Base-by-base conservation (phyloP, 2,113 vertebrate species). In the Hystrix cristata region DNA sequence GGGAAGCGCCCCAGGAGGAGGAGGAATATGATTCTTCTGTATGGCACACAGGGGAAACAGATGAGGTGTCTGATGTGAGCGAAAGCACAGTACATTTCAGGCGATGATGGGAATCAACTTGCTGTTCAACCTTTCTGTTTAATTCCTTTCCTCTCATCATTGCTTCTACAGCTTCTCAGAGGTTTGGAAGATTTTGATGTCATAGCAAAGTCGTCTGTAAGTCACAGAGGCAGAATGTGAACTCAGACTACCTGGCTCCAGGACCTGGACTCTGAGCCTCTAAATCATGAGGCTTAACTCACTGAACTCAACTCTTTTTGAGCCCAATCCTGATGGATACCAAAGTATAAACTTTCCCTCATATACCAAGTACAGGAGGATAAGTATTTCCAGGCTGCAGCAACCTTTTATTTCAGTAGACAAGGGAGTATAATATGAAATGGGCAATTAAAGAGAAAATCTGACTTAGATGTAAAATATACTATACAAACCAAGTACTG, bases 151-250 rank as follows among this genome's bases (percentile, higher is more conserved):
- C 48, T 95, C 29, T 53, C 79, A 94, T 38, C 8, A 18, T 80
- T 19, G 74, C 29, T 78, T 95, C 86, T 86, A 5, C n/a, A 86
- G 64, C 62, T 95, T 95, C 87, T 95, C 81, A 92, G 85, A 78
- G 48, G 57, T 83, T 89, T 76, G 13, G 84, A 90, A 84, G 27
- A 89, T 92, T 90, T 67, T 96, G 87, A 94, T 95, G 79, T 94
- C 92, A 91, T 60, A 92, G 69, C 93, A 62, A 95, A 81, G 16
- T 95, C 48, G 38, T 38, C 38, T 55, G 3, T 71, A 67, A 89
- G 2, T 71, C 43, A 85, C 43, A 46, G 27, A 76, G 1, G 27
- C 95, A 84, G 29, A 62, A 87, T 82, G 0, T 87, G 69, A 93
- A 83, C 18, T 90, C 65, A 91, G 67, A 29, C 31, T 67, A 46